These are phyloP conservation scores for Smithornis capensis DNA, from an alignment of 2,113 vertebrate species.

Conservation along the genomic window DNA sequence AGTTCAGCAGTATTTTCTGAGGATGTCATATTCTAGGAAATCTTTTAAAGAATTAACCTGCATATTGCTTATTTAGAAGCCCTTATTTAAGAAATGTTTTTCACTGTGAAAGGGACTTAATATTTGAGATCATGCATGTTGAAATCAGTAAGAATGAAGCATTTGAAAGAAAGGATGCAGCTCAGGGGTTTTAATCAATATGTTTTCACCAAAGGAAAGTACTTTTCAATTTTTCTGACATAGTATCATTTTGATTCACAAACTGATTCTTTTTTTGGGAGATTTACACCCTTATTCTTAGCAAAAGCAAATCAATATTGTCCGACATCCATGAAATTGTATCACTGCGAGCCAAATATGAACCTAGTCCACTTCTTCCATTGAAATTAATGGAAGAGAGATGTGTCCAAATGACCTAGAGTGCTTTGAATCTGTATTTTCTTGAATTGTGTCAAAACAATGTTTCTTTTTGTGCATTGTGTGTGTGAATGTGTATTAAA, in stretches of 20 bases:
- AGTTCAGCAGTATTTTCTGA: background rate
- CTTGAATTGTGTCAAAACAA: constrained; percentile 42
- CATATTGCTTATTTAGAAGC: background rate
- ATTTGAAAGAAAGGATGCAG: background rate
- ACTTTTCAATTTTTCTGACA: background rate
- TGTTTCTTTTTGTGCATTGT: background rate
- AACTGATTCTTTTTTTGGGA: background rate
- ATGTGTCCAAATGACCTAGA: background rate
- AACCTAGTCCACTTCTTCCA: background rate
- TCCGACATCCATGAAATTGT: background rate
- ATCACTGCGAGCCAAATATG: background rate
- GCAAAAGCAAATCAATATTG: background rate
- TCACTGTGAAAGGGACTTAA: background rate
- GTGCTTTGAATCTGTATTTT: background rate
- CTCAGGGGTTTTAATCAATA: background rate
- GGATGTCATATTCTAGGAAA: background rate
- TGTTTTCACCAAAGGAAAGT: background rate
- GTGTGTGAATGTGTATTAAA: background rate
- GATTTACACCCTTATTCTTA: background rate
- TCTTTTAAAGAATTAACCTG: background rate
- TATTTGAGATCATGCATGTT: background rate
- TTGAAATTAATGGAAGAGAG: constrained; percentile 47
- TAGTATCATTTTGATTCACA: background rate
- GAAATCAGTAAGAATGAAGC: background rate
- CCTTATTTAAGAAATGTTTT: background rate